phyloP scores from a whole-genome alignment of 1,140 invertebrate species.

The Calosoma granatense region DNA sequence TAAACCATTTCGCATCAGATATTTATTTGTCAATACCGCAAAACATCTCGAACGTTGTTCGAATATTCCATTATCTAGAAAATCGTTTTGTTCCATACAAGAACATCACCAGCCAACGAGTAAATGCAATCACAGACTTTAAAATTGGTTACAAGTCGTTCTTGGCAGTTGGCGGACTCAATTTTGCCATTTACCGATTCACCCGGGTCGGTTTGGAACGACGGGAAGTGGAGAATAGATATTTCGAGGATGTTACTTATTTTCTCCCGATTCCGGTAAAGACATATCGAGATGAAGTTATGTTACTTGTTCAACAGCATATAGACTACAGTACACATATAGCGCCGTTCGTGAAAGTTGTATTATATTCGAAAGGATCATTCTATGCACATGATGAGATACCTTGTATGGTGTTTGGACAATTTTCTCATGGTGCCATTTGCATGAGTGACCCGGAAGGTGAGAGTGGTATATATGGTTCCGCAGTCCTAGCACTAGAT shows the following conservation, averaged over 20 bases:
- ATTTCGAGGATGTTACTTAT: conserved; percentile 23
- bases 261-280: conserved; percentile 36
- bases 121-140: conserved; percentile 24
- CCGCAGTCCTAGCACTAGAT: conserved; percentile 25
- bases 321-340: conserved; percentile 34
- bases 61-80: conserved; percentile 20
- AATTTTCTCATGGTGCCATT: conserved; percentile 25
- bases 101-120: conserved; percentile 15
- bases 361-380: conserved; percentile 38
- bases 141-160: conserved; percentile 36
- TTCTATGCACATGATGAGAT: conserved; percentile 38
- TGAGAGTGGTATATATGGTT: conserved; percentile 25
- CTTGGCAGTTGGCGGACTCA: conserved; percentile 33
- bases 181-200: conserved; percentile 35
- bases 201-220: conserved; percentile 29
- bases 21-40: conserved; percentile 23
- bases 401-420: conserved; percentile 30
- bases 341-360: conserved; percentile 34
- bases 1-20: conserved; percentile 9
- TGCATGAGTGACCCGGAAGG: conserved; percentile 34
- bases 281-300: conserved; percentile 38
- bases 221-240: conserved; percentile 19
- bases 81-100: conserved; percentile 18
- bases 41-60: conserved; percentile 15
- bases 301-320: conserved; percentile 39